Evolutionary conservation across 37 sponge, comb jelly and placozoan species (phyloP), one percentile per base, ranked within the genome.

Genomic region (Diacarnus erythraeanus): DNA sequence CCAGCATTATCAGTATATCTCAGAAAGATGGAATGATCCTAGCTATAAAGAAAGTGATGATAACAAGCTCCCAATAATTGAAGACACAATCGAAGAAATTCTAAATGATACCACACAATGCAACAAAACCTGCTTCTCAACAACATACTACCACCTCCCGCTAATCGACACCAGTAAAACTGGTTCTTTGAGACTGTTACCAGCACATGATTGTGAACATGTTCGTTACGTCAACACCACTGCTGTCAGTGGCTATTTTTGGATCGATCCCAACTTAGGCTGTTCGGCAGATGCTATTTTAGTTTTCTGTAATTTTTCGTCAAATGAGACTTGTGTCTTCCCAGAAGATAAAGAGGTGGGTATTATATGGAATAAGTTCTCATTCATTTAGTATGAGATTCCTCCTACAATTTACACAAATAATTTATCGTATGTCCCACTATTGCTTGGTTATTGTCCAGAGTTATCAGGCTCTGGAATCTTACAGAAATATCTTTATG

Each of bases 241-340:
- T 3, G 64, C 71, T 22, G n/a, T 57, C 25, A 64, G 43, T 29
- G 77, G 84, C 12, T 61, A 61, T 56, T 91, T 82, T 66, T 91
- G 91, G 91, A 75, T 91, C 15, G 91, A 91, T 41, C 91, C 91
- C 2, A 86, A 91, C 71, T 77, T 80, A 12, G 91, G 91, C 0
- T 91, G 91, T 44, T 72, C 78, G 0, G 21, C 59, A 10, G 91
- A 91, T 78, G 59, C 87, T 33, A 64, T 91, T 35, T 59, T 68
- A 33, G 87, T 91, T 5, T 86, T 51, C 60, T 91, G 91, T 51
- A 78, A 83, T 51, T 86, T 81, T 79, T 39, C 83, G 23, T 78
- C 80, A 2, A 56, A 56, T 57, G 75, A 91, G 42, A 91, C 87
- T 2, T 91, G 91, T 65, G 29, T 91, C 18, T 34, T 34, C 34